A percentile compares a stretch with the other conserved stretches of the same genome.
Conservation (phyloP, 2,797 vertebrate genomes). For the Oophaga sylvatica region DNA sequence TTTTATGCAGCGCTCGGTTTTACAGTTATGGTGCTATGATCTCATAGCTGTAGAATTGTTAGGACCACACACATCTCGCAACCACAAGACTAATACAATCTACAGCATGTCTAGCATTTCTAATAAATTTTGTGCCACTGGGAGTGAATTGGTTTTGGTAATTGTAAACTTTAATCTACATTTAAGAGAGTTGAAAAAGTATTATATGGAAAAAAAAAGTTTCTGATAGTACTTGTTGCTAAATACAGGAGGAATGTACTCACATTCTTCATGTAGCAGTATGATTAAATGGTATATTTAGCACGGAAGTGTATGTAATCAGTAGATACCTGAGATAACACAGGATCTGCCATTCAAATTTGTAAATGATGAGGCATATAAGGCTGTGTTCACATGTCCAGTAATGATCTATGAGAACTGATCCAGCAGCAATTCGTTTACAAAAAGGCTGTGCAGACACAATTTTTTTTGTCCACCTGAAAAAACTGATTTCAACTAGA, state of each 20-base stretch:
- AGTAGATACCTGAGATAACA: not conserved
- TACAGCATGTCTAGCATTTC: not conserved
- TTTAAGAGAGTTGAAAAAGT: not conserved
- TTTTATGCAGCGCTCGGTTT: constrained; percentile 21
- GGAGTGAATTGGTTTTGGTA: constrained; percentile 8
- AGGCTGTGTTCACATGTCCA: too few relatives aligned
- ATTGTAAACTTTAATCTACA: not conserved
- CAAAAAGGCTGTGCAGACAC: too few relatives aligned
- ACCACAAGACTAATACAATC: constrained; percentile 25
- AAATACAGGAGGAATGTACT: constrained; percentile 5
- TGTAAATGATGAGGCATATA: too few relatives aligned
- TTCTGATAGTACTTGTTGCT: not conserved
- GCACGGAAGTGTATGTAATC: not conserved
- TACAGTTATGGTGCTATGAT: constrained; percentile 41
- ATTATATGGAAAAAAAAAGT: not conserved
- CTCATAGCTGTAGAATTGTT: constrained; percentile 27
- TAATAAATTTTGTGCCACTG: constrained; percentile 30
- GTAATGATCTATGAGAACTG: too few relatives aligned
- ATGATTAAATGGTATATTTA: not conserved
- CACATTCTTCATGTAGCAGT: not conserved
- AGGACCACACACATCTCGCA: constrained; percentile 50
- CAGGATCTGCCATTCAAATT: not conserved
- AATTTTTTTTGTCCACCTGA: too few relatives aligned
- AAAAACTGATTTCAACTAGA: too few relatives aligned
- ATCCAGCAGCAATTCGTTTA: too few relatives aligned